These are phyloP conservation scores for Habrosyne pyritoides DNA, from an alignment of 2,888 invertebrate species.

Conservation along the genomic window DNA sequence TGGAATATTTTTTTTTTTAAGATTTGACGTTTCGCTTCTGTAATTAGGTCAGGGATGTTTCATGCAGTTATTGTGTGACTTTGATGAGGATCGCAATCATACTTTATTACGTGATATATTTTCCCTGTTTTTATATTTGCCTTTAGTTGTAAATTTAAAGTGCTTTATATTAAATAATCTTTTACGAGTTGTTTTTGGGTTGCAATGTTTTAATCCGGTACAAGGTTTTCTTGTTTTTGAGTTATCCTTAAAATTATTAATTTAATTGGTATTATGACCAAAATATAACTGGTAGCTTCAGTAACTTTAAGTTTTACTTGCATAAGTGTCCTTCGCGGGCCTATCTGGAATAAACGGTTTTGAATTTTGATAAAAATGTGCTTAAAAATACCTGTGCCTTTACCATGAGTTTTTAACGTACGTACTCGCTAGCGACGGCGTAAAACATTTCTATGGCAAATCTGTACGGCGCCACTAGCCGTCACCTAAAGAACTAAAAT, in stretches of 20 bases:
- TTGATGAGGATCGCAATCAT: not conserved
- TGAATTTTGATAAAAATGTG: too few relatives aligned
- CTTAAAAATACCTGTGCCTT: too few relatives aligned
- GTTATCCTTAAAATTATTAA: not conserved
- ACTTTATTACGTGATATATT: not conserved
- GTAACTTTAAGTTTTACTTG: too few relatives aligned
- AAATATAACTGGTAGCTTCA: not conserved
- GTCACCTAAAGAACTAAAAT: too few relatives aligned
- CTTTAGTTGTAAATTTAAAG: not conserved
- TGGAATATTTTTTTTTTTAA: constrained; percentile 32
- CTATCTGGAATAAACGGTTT: too few relatives aligned
- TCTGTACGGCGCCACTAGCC: too few relatives aligned
- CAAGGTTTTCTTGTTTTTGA: not conserved
- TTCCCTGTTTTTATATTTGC: not conserved
- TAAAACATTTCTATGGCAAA: too few relatives aligned
- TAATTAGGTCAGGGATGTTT: constrained; percentile 46
- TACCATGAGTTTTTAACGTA: too few relatives aligned
- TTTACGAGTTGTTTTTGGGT: not conserved
- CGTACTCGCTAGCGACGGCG: too few relatives aligned
- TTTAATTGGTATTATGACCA: not conserved
- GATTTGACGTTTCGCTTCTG: constrained; percentile 35
- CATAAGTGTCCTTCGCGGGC: too few relatives aligned
- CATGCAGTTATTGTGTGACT: constrained; percentile 17
- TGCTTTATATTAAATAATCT: too few relatives aligned
- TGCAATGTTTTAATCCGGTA: not conserved